These are phyloP conservation scores for Callipepla californica DNA, from an alignment of 2,113 vertebrate genomes.

Conservation along the genomic window DNA sequence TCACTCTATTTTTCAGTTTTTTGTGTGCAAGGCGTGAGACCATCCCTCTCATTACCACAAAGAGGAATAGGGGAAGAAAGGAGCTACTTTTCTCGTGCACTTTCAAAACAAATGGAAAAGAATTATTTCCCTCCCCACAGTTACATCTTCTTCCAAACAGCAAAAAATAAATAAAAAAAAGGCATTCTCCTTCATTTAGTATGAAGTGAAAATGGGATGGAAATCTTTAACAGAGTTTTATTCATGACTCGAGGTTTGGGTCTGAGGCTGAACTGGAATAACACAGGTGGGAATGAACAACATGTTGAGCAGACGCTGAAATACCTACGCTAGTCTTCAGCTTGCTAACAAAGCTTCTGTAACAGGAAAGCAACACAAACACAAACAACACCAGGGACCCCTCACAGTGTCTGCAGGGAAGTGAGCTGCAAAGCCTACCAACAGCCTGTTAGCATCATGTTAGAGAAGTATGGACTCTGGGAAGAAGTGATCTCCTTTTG, in stretches of 20 bases:
- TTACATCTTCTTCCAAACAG: neutral
- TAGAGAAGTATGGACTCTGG: rapidly evolving
- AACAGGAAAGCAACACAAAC: rapidly evolving
- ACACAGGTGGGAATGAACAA: neutral
- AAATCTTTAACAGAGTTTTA: neutral
- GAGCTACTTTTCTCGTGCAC: neutral
- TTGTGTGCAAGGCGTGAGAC: neutral
- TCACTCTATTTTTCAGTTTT: neutral
- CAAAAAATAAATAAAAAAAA: slow-evolving; percentile 15
- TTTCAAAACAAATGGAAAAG: neutral
- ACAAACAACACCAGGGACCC: rapidly evolving
- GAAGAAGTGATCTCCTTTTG: rapidly evolving
- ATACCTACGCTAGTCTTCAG: neutral
- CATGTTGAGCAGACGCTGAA: neutral
- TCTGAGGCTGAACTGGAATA: neutral
- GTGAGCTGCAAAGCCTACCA: neutral
- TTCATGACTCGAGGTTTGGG: neutral
- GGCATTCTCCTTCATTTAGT: neutral
- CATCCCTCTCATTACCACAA: neutral
- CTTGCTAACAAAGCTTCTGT: neutral
- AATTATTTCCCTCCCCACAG: neutral
- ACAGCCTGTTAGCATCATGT: neutral
- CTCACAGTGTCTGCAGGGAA: neutral
- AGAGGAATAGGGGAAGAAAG: neutral
- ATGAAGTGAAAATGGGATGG: slow-evolving; percentile 63